phyloP scores from a whole-genome alignment of 1,140 invertebrate species.

The Drosophila subobscura region DNA sequence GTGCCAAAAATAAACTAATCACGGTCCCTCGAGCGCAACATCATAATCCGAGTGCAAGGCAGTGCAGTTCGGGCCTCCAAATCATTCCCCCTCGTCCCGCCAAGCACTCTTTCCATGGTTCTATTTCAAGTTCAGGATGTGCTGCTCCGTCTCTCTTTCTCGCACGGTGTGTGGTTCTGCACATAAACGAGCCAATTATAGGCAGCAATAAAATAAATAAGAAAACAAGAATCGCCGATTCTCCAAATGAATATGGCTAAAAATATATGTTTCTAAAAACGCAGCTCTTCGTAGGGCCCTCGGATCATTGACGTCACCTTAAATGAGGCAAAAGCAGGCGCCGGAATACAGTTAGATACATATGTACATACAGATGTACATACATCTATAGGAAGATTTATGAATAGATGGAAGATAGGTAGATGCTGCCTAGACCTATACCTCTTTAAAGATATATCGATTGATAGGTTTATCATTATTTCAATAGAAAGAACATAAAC shows the following conservation, averaged over 20 bases:
- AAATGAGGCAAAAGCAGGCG: conserved; percentile 42
- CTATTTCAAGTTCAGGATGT: conserved; percentile 71
- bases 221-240: conserved; percentile 36
- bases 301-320: conserved; percentile 67
- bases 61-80: conserved; percentile 1
- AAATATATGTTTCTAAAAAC: conserved; percentile 43
- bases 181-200: conserved; percentile 77
- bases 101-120: conserved; percentile 30
- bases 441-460: too few species aligned
- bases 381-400: conserved; percentile 18
- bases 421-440: too few species aligned
- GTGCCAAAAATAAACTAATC: conserved; percentile 71
- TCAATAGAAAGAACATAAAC: background rate
- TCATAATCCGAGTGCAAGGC: conserved; percentile 69
- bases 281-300: conserved; percentile 43
- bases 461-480: too few species aligned
- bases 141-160: conserved; percentile 1
- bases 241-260: conserved; percentile 56
- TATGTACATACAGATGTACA: background rate
- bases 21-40: conserved; percentile 43
- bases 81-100: background rate
- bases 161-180: conserved; percentile 8
- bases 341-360: conserved; percentile 14
- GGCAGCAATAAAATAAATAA: conserved; percentile 67
- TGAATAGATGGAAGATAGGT: background rate